Base-by-base conservation (phyloP, 2,888 invertebrate species). In the Aleiodes alternator region DNA sequence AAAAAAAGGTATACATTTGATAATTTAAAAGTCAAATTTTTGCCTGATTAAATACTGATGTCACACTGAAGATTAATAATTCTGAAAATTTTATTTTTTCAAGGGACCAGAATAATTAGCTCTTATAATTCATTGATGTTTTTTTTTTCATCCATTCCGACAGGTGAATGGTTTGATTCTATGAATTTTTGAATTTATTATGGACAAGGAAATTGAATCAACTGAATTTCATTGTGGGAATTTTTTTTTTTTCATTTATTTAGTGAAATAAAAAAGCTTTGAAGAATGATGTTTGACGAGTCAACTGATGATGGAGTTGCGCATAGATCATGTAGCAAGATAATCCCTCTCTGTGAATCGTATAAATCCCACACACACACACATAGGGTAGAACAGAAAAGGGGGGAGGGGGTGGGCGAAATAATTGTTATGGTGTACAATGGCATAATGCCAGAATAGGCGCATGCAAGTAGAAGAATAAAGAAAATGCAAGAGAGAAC, bases 381-480 rank as follows among this genome's bases (percentile, higher is more conserved):
- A 23, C 23, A 23, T 23, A 8, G 38, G 38, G 0, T 7, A 38
- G 3, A 1, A 38, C 8, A 38, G 38, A 38, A 38, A 5, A 4
- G 38, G 43, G 43, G 9, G 9, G 9, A 8, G 43, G 43, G 43
- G 43, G 1, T 43, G 9, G 11, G 43, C 43, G 6, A 57, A 75
- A 82, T 84, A 83, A 85, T 85, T 80, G 83, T 83, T 81, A 81
- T 74, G 79, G 79, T 74, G 72, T 78, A 72, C 80, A 82, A 82
- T 85, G 84, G 84, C 81, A 83, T 83, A 84, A 84, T 79, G 79
- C 61, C 61, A 72, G 34, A 66, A 64, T 31, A 38, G 48, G 34
- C 50, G 76, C 64, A 66, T 72, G 64, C 70, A 55, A 57, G 80
- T 81, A 81, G 82, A 68, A 23, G n/a, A 29, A 29, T 29, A n/a